Conservation (phyloP, 2,113 vertebrate genomes). For the Misgurnus mizolepis region DNA sequence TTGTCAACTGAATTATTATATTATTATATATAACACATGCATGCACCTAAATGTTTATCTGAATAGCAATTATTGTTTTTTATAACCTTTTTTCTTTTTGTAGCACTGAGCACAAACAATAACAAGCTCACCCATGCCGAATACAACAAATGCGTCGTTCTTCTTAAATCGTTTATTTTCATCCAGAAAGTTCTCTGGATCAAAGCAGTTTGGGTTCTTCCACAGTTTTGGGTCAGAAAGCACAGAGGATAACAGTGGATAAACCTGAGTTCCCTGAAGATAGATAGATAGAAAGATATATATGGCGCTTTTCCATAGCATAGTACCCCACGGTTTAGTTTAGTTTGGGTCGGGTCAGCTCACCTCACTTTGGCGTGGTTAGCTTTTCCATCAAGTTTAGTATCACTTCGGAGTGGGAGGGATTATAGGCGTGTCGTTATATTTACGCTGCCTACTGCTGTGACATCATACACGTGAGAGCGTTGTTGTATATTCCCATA, state of each 20-base stretch:
- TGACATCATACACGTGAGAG: too few species aligned
- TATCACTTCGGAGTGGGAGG: too few species aligned
- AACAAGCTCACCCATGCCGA: constrained; percentile 61
- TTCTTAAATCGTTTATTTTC: constrained; percentile 57
- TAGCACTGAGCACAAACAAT: not conserved
- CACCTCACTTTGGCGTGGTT: too few species aligned
- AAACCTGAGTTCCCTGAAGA: constrained; percentile 59
- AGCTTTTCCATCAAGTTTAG: too few species aligned
- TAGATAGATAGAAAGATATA: not conserved
- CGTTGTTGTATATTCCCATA: too few species aligned
- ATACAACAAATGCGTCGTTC: constrained; percentile 62
- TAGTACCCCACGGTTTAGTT: too few species aligned
- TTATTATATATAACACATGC: not conserved
- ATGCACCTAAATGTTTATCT: not conserved
- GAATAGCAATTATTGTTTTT: not conserved
- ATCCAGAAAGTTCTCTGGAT: constrained; percentile 65
- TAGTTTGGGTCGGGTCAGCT: too few species aligned
- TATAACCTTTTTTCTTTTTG: not conserved
- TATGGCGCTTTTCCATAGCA: not conserved
- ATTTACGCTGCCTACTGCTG: too few species aligned
- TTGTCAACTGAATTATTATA: not conserved
- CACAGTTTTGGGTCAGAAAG: constrained; percentile 58
- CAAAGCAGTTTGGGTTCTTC: constrained; percentile 56
- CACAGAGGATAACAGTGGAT: constrained; percentile 62
- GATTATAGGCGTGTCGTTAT: too few species aligned